These are phyloP conservation scores for Hycleus cichorii DNA, from an alignment of 1,140 invertebrate species.

Conservation along the genomic window DNA sequence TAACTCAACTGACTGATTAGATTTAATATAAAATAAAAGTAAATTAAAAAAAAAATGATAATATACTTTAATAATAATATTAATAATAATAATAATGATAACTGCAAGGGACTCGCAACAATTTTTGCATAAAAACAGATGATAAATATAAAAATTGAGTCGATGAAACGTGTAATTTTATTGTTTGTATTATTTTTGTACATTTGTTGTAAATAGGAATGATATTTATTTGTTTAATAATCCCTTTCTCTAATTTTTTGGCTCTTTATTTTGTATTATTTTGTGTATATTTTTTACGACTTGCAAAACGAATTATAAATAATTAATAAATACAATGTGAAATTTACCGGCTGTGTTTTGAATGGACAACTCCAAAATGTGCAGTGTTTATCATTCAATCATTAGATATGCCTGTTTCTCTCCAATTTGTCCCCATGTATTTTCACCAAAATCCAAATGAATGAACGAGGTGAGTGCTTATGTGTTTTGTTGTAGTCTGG, in stretches of 20 bases:
- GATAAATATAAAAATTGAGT: conserved; percentile 16
- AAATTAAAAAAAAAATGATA: not conserved
- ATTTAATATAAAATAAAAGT: not conserved
- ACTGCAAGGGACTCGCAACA: not conserved
- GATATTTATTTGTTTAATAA: conserved; percentile 39
- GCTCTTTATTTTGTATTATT: conserved; percentile 35
- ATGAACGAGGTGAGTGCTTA: conserved; percentile 13
- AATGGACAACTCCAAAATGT: conserved; percentile 7
- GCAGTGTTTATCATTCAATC: conserved; percentile 1
- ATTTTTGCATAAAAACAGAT: conserved; percentile 27
- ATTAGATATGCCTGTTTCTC: not conserved
- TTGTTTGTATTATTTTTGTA: conserved; percentile 42
- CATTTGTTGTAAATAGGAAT: conserved; percentile 39
- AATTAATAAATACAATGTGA: conserved; percentile 39
- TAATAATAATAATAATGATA: conserved; percentile 10
- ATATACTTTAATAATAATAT: not conserved
- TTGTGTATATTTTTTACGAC: conserved; percentile 41
- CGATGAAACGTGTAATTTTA: conserved; percentile 31
- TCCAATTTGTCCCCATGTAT: conserved; percentile 14
- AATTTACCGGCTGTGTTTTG: conserved; percentile 31
- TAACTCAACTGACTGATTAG: conserved; percentile 41
- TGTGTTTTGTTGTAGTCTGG: conserved; percentile 5
- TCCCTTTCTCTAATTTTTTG: not conserved
- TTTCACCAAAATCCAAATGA: conserved; percentile 11
- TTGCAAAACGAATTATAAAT: conserved; percentile 34